A percentile compares a stretch with the other conserved stretches of the same genome.
phyloP scores from a whole-genome alignment of 64 coral and sea anemone species.

The Orbicella faveolata region DNA sequence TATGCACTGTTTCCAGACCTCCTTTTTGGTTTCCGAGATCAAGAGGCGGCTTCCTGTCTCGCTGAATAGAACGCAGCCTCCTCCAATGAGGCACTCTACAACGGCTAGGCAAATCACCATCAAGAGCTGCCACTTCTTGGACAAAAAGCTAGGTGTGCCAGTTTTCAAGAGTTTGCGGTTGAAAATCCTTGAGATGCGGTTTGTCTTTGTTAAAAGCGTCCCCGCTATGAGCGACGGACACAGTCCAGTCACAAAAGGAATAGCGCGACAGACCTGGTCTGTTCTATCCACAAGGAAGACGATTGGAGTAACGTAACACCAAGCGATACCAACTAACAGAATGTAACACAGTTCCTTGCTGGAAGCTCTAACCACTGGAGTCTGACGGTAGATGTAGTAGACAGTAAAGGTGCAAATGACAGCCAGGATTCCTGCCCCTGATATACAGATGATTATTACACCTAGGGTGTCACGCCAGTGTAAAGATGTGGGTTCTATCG shows the following conservation, averaged over 20 bases:
- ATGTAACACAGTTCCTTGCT: constrained; percentile 81
- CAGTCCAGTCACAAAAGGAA: constrained; percentile 65
- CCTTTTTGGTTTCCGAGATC: constrained; percentile 63
- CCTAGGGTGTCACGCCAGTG: constrained; percentile 55
- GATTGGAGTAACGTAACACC: constrained; percentile 70
- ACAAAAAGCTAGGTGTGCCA: constrained; percentile 68
- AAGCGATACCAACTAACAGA: constrained; percentile 68
- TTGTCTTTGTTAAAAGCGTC: constrained; percentile 83
- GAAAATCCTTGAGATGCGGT: constrained; percentile 83
- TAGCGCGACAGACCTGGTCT: constrained; percentile 49
- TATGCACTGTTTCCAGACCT: constrained; percentile 69
- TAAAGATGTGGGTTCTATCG: constrained; percentile 58
- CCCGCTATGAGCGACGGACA: constrained; percentile 79
- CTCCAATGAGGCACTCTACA: constrained; percentile 66
- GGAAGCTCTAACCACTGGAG: constrained; percentile 76
- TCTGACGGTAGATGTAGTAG: constrained; percentile 59
- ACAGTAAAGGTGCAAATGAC: constrained; percentile 62
- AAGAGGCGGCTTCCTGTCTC: constrained; percentile 53
- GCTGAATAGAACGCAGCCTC: constrained; percentile 21
- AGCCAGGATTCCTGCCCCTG: constrained; percentile 44
- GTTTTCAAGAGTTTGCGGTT: constrained; percentile 78
- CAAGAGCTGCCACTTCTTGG: constrained; percentile 75
- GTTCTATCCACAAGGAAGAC: constrained; percentile 66
- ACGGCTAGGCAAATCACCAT: constrained; percentile 69
- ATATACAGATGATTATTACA: constrained; percentile 49